Evolutionary conservation across 2,888 invertebrate species (phyloP), one percentile per base, ranked within the genome.

Genomic region (Gortyna flavago): DNA sequence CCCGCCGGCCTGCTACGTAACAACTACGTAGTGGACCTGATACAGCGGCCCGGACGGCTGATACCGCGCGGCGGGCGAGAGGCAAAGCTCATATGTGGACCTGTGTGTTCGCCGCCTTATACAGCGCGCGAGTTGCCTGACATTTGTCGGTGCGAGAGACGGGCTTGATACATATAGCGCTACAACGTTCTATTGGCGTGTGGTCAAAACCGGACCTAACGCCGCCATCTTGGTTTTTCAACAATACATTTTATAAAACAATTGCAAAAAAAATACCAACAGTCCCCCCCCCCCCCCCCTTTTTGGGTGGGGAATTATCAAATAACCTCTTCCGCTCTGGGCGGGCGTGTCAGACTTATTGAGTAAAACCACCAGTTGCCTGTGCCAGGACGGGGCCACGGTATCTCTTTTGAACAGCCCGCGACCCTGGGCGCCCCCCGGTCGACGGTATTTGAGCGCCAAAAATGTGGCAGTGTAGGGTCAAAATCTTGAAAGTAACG

Each of bases 21-120:
- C 25, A 97, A 97, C 90, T 97, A 97, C 89, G 97, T 97, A 54
- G 97, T 98, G 1, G 97, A 98, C 86, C 92, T 98, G 57, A 97
- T 96, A 90, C 89, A 94, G n/a, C 85, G 90, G 8, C 97, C 97
- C 0, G 97, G 97, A 0, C 90, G 93, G 0, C 88, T 97, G 66
- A 86, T 96, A 21, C 93, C 94, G 2, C 86, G 94, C 0, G 93
- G 93, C 18, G 92, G 96, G 5, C 85, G 85, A 1, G 94, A 93
- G n/a, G 96, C 97, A 2, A 66, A 77, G 18, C 84, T 84, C 0
- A 77, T 93, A 4, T 93, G 94, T 84, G 94, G 94, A 0, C 91
- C 91, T 0, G 59, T 78, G 0, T 92, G 92, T 79, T 75, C 78
- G 6, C 85, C 88, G 44, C 90, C 89, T 0, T 95, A 94, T 86